Conservation (phyloP, 2,888 invertebrate genomes). For the Electrophaes corylata region DNA sequence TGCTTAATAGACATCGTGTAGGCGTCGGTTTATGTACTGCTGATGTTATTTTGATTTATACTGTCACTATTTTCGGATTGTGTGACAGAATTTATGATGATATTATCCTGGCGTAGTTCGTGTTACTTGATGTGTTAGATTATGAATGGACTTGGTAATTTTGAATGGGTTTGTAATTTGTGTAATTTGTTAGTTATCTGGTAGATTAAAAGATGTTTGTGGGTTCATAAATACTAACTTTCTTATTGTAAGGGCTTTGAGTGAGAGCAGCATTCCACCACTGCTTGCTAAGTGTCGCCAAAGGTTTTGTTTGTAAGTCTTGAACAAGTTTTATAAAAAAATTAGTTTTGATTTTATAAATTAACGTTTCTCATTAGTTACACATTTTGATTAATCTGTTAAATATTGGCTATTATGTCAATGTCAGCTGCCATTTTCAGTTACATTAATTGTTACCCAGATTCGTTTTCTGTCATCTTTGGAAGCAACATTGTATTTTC, state of each 20-base stretch:
- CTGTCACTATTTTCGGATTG: conserved; percentile 34
- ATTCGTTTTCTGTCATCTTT: too few relatives aligned
- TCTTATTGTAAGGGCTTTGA: background rate
- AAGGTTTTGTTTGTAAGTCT: too few relatives aligned
- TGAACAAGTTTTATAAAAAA: too few relatives aligned
- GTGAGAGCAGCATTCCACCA: background rate
- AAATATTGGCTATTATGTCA: too few relatives aligned
- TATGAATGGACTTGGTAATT: conserved; percentile 15
- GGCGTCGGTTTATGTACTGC: conserved; percentile 37
- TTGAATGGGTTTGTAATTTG: conserved; percentile 10
- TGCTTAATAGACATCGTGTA: conserved; percentile 29
- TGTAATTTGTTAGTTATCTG: conserved; percentile 8
- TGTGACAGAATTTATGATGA: conserved; percentile 33
- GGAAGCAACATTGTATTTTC: too few relatives aligned
- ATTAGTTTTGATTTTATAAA: too few relatives aligned
- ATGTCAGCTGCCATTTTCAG: too few relatives aligned
- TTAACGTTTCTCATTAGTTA: too few relatives aligned
- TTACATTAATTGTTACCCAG: too few relatives aligned
- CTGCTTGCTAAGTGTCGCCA: background rate
- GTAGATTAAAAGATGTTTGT: conserved; percentile 1
- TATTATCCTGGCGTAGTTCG: conserved; percentile 28
- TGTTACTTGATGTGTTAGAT: conserved; percentile 19
- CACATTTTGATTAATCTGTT: too few relatives aligned
- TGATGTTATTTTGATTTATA: conserved; percentile 41
- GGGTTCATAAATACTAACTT: conserved; percentile 3